Evolutionary conservation across 2,888 invertebrate genomes (phyloP).

Genomic region (Drosophila seclusa): DNA sequence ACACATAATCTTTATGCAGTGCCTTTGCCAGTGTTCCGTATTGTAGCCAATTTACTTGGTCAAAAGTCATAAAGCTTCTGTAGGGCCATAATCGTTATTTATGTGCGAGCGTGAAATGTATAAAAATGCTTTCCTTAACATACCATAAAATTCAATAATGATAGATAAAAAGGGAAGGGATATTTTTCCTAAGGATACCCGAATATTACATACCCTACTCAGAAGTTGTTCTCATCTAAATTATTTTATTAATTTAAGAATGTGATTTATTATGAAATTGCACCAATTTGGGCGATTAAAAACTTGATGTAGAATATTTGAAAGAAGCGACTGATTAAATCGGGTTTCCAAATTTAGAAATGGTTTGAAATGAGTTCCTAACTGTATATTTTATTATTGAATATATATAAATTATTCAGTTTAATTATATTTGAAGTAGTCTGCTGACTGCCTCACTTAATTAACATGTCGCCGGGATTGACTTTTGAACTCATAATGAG

Average conservation of each 20-base stretch:
- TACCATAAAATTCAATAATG: slow-evolving; percentile 59
- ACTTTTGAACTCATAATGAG: background rate
- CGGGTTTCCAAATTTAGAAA: background rate
- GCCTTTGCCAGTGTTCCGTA: slow-evolving; percentile 27
- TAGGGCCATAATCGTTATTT: slow-evolving; percentile 73
- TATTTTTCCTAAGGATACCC: background rate
- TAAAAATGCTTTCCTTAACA: slow-evolving; percentile 71
- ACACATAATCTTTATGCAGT: slow-evolving; percentile 50
- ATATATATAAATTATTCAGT: no score
- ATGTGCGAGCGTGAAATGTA: slow-evolving; percentile 77
- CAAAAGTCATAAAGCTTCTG: slow-evolving; percentile 65
- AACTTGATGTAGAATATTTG: background rate
- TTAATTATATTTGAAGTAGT: no score
- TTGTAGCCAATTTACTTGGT: slow-evolving; percentile 66
- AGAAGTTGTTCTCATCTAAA: background rate
- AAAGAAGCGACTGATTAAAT: background rate
- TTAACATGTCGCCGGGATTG: background rate
- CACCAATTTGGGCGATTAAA: background rate
- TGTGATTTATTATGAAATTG: background rate
- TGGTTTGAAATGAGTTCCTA: no score
- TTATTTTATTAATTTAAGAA: background rate
- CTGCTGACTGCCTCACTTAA: background rate
- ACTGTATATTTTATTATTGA: no score
- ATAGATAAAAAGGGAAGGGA: background rate
- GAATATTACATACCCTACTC: background rate